Evolutionary conservation across 92 coral and sea anemone species (phyloP), one percentile per base, ranked within the genome.

Genomic region (Isaurus tuberculatus): DNA sequence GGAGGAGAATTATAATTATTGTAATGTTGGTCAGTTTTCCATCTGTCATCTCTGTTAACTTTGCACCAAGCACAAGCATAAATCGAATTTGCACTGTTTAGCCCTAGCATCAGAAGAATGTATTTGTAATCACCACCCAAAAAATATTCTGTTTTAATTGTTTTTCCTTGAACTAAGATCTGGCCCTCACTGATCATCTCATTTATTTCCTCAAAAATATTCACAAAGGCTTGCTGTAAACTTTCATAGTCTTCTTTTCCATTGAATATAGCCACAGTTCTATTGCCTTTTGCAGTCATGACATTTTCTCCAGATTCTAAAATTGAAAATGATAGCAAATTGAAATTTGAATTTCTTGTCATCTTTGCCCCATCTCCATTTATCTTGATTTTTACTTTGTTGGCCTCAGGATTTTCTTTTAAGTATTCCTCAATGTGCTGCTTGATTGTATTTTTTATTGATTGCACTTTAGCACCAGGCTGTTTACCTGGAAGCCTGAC

Each of bases 181-280:
- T 49, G 15, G 1, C 58, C 58, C 58, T 49, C 58, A 13, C 16
- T 13, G 16, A 49, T 2, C 58, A 13, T 49, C 17, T 3, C 15
- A 49, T 49, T 49, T 13, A 49, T 10, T 19, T 49, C 58, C 17
- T 49, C 17, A 15, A 49, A 49, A 49, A 49, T 49, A 10, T 49
- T n/a, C 22, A 19, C 58, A 49, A 49, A 49, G 15, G 86, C 69
- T 33, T 88, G 20, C 51, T 84, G 78, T 37, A 88, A 34, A 33
- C 25, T 51, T 27, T 36, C 29, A 67, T 88, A 88, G 10, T 88
- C 88, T 75, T 75, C 85, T 75, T 75, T 82, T 25, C 88, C 91
- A 88, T 83, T 83, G 19, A 88, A 33, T 42, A 83, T 65, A 4
- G 88, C 85, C 55, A 80, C 31, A 44, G 85, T 88, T 40, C 90